A percentile compares a stretch with the other conserved stretches of the same genome.
These are phyloP conservation scores for Aphaenogaster rudis DNA, from an alignment of 1,140 invertebrate species.

Conservation along the genomic window DNA sequence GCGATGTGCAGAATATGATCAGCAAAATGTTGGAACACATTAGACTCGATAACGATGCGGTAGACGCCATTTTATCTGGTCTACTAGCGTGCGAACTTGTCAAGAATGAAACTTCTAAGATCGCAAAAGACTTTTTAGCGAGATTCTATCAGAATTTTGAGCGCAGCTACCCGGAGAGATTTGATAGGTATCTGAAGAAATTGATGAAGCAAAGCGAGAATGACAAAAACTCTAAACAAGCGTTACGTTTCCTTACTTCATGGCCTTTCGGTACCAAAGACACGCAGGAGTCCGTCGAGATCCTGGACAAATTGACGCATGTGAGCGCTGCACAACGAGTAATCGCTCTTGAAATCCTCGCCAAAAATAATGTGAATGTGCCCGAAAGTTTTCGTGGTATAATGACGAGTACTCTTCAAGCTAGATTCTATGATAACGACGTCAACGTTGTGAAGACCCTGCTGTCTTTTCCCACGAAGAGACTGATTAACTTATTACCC, in stretches of 20 bases:
- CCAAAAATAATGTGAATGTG: conserved; percentile 70
- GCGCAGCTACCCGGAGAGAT: conserved; percentile 89
- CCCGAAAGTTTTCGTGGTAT: conserved; percentile 78
- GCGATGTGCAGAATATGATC: conserved; percentile 78
- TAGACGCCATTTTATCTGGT: conserved; percentile 82
- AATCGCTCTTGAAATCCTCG: conserved; percentile 86
- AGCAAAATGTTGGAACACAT: conserved; percentile 87
- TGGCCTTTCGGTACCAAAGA: conserved; percentile 78
- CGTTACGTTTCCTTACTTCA: conserved; percentile 81
- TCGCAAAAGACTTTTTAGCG: conserved; percentile 76
- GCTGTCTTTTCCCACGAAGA: conserved; percentile 77
- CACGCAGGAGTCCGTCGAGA: conserved; percentile 86
- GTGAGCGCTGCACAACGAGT: conserved; percentile 88
- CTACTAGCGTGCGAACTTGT: conserved; percentile 71
- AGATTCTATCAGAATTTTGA: conserved; percentile 87
- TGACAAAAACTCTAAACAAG: conserved; percentile 67
- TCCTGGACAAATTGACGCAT: conserved; percentile 91
- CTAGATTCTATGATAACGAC: conserved; percentile 82
- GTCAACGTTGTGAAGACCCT: conserved; percentile 78
- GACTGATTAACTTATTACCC: conserved; percentile 77
- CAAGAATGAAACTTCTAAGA: conserved; percentile 68
- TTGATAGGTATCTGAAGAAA: conserved; percentile 88
- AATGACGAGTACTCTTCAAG: conserved; percentile 78
- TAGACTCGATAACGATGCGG: conserved; percentile 84
- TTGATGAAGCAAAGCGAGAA: conserved; percentile 75